Percentiles rank a stretch among this genome's conserved stretches.
Conservation (phyloP, 2,797 vertebrate species). For the Neosilurus mollespiculum region DNA sequence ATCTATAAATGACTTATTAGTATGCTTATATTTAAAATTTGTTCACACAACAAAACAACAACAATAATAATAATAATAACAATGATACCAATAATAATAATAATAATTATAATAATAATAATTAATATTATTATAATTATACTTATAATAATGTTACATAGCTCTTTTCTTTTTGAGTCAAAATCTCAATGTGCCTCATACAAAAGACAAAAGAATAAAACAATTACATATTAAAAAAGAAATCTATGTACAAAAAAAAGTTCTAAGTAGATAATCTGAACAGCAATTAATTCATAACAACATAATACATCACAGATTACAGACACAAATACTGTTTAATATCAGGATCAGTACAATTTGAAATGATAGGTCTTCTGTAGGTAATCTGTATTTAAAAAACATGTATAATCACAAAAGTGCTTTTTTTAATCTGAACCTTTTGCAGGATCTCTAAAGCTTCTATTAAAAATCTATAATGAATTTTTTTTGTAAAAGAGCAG, state of each 20-base stretch:
- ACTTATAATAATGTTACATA: neutral
- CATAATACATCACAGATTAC: neutral
- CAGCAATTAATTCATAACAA: neutral
- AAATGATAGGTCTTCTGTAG: neutral
- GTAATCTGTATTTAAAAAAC: neutral
- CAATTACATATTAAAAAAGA: neutral
- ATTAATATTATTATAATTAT: neutral
- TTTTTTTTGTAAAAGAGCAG: neutral
- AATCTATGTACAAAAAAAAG: neutral
- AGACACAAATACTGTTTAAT: neutral
- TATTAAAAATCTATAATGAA: neutral
- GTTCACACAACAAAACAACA: neutral
- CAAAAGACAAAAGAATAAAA: neutral
- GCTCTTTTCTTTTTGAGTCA: neutral
- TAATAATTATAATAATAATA: neutral
- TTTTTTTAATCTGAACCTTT: neutral
- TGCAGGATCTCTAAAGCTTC: neutral
- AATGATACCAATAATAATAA: neutral
- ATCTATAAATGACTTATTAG: neutral
- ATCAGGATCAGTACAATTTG: neutral
- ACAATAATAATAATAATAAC: neutral
- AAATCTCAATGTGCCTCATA: neutral
- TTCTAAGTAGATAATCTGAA: neutral
- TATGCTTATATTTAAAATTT: neutral
- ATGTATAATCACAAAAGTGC: neutral